These are phyloP conservation scores for Scaptomyza pallida DNA, from an alignment of 1,140 invertebrate species.

Conservation along the genomic window DNA sequence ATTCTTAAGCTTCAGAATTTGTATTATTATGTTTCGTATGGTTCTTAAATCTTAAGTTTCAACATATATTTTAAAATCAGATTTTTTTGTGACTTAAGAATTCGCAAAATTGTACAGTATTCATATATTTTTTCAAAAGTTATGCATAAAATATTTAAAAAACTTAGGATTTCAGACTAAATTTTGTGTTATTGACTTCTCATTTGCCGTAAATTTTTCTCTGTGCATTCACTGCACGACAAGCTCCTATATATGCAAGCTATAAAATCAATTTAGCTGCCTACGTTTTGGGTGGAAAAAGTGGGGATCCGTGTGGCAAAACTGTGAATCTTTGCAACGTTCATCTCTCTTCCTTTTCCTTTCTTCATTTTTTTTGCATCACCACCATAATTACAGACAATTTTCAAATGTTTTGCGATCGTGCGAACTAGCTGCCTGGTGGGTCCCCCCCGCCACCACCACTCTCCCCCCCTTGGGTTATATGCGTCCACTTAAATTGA, in stretches of 20 bases:
- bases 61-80: no score
- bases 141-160: no score
- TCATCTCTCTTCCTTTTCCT: no score
- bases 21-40: no score
- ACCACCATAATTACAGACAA: conserved; percentile 70
- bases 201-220: neutral
- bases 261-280: conserved; percentile 71
- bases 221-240: conserved; percentile 1
- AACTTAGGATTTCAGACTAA: no score
- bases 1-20: no score
- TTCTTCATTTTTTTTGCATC: conserved; percentile 72
- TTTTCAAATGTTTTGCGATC: conserved; percentile 60
- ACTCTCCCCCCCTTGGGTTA: conserved; percentile 21
- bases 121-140: no score
- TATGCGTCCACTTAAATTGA: conserved; percentile 69
- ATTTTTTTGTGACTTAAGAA: no score
- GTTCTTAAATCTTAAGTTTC: no score
- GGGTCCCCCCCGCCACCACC: neutral
- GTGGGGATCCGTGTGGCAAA: neutral
- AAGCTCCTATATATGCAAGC: no score
- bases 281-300: neutral
- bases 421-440: conserved; percentile 30
- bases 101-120: no score
- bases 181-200: no score
- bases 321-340: conserved; percentile 16